Conservation (phyloP, 2,888 invertebrate species). For the Lasioglossum lativentre region DNA sequence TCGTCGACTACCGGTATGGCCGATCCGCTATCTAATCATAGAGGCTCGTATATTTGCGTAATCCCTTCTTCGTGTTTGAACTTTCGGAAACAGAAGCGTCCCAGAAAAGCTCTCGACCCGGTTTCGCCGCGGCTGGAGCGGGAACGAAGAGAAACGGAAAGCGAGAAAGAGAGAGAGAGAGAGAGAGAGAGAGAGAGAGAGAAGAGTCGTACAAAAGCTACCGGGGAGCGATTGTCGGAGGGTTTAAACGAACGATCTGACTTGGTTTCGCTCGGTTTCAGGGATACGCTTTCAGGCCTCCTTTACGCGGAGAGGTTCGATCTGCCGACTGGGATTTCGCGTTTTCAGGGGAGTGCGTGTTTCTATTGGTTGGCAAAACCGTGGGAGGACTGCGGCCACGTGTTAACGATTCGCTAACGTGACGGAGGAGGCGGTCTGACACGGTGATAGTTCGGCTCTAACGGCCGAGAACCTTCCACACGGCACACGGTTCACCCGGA, state of each 20-base stretch:
- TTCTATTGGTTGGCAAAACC: neutral
- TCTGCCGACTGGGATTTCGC: neutral
- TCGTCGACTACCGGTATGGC: neutral
- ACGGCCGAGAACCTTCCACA: neutral
- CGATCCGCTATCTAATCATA: constrained; percentile 16
- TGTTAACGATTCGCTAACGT: neutral
- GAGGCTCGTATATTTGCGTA: constrained; percentile 25
- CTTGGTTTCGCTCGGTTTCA: neutral
- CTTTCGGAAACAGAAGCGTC: constrained; percentile 35
- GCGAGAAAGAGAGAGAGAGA: neutral
- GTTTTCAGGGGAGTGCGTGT: neutral
- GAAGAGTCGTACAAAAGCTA: neutral
- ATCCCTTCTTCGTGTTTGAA: constrained; percentile 14
- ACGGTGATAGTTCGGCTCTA: neutral
- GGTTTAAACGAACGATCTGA: neutral
- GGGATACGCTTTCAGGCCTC: neutral
- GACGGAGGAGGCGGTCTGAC: constrained; percentile 3
- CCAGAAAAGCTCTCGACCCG: constrained; percentile 26
- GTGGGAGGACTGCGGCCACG: neutral
- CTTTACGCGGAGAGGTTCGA: neutral
- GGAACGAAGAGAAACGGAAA: neutral
- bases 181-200: neutral
- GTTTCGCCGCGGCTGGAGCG: constrained; percentile 7
- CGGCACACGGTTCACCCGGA: neutral
- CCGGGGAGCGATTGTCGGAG: neutral